phyloP scores from a whole-genome alignment of 2,797 vertebrate species.

The Sus cebifrons region DNA sequence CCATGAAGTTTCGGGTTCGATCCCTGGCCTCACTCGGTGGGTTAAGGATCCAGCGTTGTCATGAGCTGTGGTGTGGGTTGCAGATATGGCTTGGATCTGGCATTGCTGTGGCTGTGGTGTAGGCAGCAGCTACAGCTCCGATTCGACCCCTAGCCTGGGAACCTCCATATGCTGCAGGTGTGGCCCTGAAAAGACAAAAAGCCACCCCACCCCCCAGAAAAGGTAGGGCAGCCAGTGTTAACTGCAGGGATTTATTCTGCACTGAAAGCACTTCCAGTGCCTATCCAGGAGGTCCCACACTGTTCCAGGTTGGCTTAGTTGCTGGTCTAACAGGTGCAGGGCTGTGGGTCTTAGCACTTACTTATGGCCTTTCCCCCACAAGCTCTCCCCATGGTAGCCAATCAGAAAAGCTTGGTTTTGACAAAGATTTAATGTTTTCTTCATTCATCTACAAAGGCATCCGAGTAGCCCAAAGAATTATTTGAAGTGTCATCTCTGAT shows the following conservation, averaged over 20 bases:
- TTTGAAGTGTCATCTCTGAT: neutral
- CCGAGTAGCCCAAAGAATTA: neutral
- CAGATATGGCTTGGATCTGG: no score
- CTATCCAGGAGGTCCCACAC: neutral
- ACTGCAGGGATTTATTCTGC: neutral
- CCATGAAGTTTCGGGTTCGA: no score
- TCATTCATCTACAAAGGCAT: neutral
- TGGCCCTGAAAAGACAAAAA: no score
- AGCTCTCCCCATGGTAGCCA: neutral
- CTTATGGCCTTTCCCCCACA: rapidly evolving
- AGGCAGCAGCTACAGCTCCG: no score
- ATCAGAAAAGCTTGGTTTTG: neutral
- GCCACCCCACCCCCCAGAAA: neutral
- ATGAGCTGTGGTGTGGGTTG: no score
- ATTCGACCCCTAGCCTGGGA: no score
- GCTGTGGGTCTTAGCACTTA: neutral
- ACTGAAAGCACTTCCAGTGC: neutral
- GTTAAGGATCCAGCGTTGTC: no score
- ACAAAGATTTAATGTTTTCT: neutral
- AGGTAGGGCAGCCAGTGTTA: neutral
- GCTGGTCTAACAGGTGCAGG: neutral
- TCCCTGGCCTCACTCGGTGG: no score
- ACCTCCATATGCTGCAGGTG: no score
- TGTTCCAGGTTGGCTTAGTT: neutral
- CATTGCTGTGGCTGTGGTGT: no score